Percentiles rank a stretch among this genome's conserved stretches.
Evolutionary conservation across 2,113 vertebrate species (phyloP).

Genomic region (Amblyornis subalaris): DNA sequence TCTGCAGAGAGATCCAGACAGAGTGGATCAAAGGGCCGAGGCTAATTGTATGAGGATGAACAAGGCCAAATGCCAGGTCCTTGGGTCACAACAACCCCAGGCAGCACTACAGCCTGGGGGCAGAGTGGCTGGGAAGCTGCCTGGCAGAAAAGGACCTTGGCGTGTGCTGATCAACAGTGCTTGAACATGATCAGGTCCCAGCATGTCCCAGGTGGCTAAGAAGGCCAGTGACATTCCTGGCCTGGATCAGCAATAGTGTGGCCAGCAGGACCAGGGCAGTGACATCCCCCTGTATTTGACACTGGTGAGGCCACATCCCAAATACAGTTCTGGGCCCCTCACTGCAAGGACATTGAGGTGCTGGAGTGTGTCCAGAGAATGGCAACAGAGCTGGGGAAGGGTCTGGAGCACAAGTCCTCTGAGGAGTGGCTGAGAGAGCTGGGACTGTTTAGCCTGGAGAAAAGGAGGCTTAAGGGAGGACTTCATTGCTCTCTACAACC

Average conservation of each 20-base stretch:
- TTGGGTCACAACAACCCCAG: neutral
- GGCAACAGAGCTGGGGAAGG: neutral
- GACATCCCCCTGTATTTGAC: neutral
- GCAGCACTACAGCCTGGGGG: fast-evolving
- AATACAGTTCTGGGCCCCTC: neutral
- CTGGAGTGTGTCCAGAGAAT: neutral
- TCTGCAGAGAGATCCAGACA: neutral
- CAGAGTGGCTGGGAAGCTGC: neutral
- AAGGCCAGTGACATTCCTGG: neutral
- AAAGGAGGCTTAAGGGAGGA: neutral
- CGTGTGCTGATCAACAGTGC: fast-evolving
- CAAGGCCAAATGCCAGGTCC: neutral
- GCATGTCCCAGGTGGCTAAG: neutral
- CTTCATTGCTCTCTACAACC: fast-evolving
- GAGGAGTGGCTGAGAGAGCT: neutral
- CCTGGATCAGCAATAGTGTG: neutral
- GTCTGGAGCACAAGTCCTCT: neutral
- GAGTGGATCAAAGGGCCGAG: neutral
- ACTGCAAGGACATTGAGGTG: neutral
- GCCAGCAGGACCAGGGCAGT: neutral
- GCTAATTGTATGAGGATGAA: fast-evolving
- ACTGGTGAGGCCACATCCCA: neutral
- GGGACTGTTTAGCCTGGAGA: neutral
- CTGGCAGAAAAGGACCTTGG: neutral
- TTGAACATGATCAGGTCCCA: neutral